Conservation (phyloP, 2,888 invertebrate genomes). For the Danaus chrysippus region DNA sequence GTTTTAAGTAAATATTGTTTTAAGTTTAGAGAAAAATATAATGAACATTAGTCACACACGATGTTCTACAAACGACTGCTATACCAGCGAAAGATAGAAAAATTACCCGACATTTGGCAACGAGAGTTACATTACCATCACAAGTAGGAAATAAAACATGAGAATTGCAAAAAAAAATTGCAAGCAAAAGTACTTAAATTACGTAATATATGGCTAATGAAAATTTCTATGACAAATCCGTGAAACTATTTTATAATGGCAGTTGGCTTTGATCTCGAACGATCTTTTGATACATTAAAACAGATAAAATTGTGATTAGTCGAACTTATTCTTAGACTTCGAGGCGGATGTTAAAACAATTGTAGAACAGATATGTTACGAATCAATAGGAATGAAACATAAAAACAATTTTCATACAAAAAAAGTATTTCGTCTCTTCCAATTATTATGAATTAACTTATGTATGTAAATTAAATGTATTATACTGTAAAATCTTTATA, state of each 20-base stretch:
- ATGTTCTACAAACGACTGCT: constrained; percentile 4
- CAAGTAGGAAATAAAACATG: not conserved
- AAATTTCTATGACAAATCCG: not conserved
- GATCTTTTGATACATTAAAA: not conserved
- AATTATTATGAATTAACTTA: too few relatives aligned
- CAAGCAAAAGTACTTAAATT: not conserved
- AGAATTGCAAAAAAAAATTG: constrained; percentile 4
- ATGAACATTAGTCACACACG: constrained; percentile 3
- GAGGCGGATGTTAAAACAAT: constrained; percentile 3
- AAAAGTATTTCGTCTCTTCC: too few relatives aligned
- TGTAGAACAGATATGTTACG: not conserved
- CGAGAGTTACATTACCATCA: constrained; percentile 10
- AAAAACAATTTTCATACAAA: too few relatives aligned
- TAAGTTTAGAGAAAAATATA: constrained; percentile 6
- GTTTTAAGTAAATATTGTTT: not conserved
- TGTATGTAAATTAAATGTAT: too few relatives aligned
- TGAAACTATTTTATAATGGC: not conserved
- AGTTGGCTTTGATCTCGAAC: not conserved
- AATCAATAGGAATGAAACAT: not conserved
- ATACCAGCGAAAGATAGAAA: constrained; percentile 12
- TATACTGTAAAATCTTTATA: too few relatives aligned
- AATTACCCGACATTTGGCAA: constrained; percentile 16
- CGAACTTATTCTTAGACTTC: not conserved
- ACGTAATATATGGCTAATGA: too few relatives aligned
- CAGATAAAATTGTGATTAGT: not conserved